Evolutionary conservation across 2,797 vertebrate genomes (phyloP), one percentile per base, ranked within the genome.

Genomic region (Mastacembelus armatus): DNA sequence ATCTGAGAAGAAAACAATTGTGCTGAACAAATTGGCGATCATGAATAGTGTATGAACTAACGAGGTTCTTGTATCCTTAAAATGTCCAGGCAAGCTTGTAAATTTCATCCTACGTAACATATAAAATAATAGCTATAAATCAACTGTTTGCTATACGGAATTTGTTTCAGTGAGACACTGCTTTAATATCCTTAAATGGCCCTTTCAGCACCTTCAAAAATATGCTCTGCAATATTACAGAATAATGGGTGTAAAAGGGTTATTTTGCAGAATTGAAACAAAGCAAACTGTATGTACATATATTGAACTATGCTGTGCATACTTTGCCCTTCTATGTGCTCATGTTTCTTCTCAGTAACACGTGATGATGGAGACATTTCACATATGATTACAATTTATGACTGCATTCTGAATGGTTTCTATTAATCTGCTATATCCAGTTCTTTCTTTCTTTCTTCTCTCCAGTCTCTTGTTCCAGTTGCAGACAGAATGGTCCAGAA

Each of bases 331-430:
- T 63, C 10, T 52, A 15, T 24, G 60, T 77, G 54, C 44, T 45
- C 2, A 55, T 81, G 77, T 77, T 79, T 83, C 62, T 72, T 74
- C 56, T 86, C 75, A 71, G 69, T 21, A 78, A 79, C 77, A 66
- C 67, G 18, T 36, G 43, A 76, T 27, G 66, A 74, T 18, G 15
- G 75, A 80, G 55, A 80, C 75, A 61, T 71, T 79, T 83, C 78
- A 73, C 80, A 88, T 81, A 47, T 90, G 87, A 91, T 88, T 89
- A 78, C 72, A 85, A 88, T 90, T 88, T 80, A 87, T 81, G 76
- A 52, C 43, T 48, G 71, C 50, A 71, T 83, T 81, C 76, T 57
- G 70, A 88, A 71, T 77, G 79, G 67, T 80, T 85, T 66, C 71
- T 59, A 74, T 88, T 88, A 67, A 83, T 84, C 49, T 77, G 19